Evolutionary conservation across 1,140 invertebrate genomes (phyloP), one percentile per base, ranked within the genome.

Genomic region (Alviniconcha marisindica): DNA sequence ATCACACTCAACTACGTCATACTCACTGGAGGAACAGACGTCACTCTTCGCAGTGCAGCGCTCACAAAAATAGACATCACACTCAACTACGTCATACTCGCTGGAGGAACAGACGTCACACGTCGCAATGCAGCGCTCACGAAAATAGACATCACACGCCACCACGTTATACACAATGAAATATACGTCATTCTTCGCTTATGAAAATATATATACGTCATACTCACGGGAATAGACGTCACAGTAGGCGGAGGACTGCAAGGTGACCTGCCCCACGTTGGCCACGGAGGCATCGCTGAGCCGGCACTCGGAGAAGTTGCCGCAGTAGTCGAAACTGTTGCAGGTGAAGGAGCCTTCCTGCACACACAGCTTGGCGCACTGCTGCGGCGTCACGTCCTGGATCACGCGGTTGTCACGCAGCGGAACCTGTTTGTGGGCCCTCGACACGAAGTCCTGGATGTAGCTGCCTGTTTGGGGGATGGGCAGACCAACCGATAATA

Each of bases 321-420:
- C 87, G 86, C 90, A 91, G 82, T 89, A 91, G 81, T 87, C 87
- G 78, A 91, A 91, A 69, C 87, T 89, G 42, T 84, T 86, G 82
- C 90, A 91, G 38, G 83, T 81, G 40, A 85, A 84, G 12, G 84
- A 81, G 66, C 87, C 86, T 54, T 86, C 83, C 28, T 91, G 83
- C 10, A 88, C 89, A 84, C 90, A 91, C 33, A 88, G 36, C 74
- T 90, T 90, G 38, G 90, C 90, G 81, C 90, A 91, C 73, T 91
- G 86, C 5, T 83, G 74, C 15, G 87, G 85, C 24, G 79, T 84
- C 15, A 91, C 76, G 12, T 84, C 84, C 10, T 66, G 51, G 14
- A 91, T 85, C n/a, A 91, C 84, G 18, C 89, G 84, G 78, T 91
- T 86, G 66, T 88, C 85, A 0, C 21, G 42, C 31, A 90, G 82